Evolutionary conservation across 2,888 invertebrate genomes (phyloP).

Genomic region (Eupsilia transversa): DNA sequence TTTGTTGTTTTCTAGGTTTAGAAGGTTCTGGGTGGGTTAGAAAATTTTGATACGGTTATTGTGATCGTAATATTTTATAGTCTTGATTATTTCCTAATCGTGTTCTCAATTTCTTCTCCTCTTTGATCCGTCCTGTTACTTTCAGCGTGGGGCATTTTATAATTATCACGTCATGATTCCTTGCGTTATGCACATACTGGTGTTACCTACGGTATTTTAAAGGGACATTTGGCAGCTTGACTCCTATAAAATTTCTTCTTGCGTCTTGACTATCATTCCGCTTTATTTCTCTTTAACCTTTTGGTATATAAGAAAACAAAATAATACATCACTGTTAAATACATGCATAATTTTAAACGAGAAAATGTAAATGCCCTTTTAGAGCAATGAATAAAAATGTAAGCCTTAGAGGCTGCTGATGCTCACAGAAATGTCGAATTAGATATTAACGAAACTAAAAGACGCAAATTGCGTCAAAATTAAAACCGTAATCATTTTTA

Average conservation of each 20-base stretch:
- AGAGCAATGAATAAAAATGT: too few species aligned
- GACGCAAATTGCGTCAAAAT: neutral
- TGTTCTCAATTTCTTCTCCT: neutral
- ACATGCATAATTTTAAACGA: neutral
- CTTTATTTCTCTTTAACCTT: neutral
- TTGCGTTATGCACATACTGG: neutral
- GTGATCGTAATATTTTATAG: neutral
- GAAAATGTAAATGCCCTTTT: too few species aligned
- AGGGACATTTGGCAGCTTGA: neutral
- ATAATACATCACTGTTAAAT: neutral
- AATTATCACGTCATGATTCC: neutral
- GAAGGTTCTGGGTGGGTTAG: too few species aligned
- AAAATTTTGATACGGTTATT: neutral
- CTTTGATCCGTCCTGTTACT: neutral
- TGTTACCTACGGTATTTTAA: neutral
- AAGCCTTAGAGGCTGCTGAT: neutral
- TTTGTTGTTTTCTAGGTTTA: constrained; percentile 9
- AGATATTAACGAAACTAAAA: neutral
- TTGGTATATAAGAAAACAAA: neutral
- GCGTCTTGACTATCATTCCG: neutral
- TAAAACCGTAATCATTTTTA: constrained; percentile 12
- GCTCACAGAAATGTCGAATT: neutral
- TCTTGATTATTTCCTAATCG: too few species aligned
- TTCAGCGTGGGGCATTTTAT: neutral
- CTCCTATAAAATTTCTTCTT: neutral